Evolutionary conservation across 1,140 invertebrate genomes (phyloP), one percentile per base, ranked within the genome.

Genomic region (Drosophila azteca): DNA sequence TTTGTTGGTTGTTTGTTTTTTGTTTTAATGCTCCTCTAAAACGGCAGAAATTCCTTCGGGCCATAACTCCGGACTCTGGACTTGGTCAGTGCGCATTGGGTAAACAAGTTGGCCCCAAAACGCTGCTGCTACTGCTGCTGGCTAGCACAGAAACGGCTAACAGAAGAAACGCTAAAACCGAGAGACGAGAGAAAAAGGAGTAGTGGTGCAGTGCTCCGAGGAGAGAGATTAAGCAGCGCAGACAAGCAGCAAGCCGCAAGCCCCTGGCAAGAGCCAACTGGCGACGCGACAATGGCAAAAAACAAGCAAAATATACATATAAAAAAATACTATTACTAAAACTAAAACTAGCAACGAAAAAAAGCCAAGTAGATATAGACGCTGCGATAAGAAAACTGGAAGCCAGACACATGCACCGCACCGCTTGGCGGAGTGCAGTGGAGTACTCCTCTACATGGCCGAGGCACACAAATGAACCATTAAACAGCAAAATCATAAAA

Each of bases 401-500:
- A 85, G 82, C 82, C 66, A 87, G 69, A 61, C 62, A 71, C 69
- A 71, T 46, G 57, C 31, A 50, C 35, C 17, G 17, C 31, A 31
- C 31, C 31, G 31, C 31, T 9, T 35, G 31, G 7, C 3, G 29
- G 29, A 31, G 8, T 31, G 29, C 4, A 26, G 24, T 4, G 24
- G 4, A 26, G 24, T 1, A 29, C 24, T 41, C 35, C 35, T 39
- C 35, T 39, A 39, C 61, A 35, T 44, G 29, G 43, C 39, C 44
- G 57, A 44, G 58, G 62, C 65, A 61, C 81, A 87, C 87, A 90
- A 90, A 90, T 90, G 87, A 83, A 79, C 82, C 87, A 90, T 90
- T 90, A 90, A 83, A 87, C 76, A 77, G 87, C 79, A 80, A 83
- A 90, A 87, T 90, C 87, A 87, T 90, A 90, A 90, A 90, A 90